Percentiles rank a stretch among this genome's conserved stretches.
Evolutionary conservation across 2,888 invertebrate genomes (phyloP).

Genomic region (Trachelus troglodyta): DNA sequence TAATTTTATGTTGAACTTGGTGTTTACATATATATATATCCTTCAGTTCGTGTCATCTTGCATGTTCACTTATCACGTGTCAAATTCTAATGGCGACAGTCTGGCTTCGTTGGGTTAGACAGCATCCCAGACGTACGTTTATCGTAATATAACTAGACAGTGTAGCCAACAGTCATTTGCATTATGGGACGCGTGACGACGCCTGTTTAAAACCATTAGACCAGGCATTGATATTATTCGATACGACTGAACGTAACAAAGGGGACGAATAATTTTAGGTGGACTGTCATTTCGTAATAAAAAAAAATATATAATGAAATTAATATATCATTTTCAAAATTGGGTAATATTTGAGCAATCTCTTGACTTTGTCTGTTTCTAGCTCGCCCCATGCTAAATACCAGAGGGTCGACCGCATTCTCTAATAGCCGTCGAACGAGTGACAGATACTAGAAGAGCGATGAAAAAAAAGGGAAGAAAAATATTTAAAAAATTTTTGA

Average conservation of each 20-base stretch:
- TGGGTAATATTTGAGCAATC: neutral
- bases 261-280: neutral
- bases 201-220: neutral
- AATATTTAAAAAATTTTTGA: neutral
- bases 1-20: no score
- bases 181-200: neutral
- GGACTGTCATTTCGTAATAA: neutral
- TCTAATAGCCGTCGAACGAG: neutral
- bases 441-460: neutral
- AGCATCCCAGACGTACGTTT: neutral
- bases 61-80: neutral
- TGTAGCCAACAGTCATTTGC: neutral
- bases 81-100: neutral
- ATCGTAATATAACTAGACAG: neutral
- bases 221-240: neutral
- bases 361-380: neutral
- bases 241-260: neutral
- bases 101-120: neutral
- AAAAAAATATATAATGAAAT: neutral
- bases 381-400: neutral
- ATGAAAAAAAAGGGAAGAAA: neutral
- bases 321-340: neutral
- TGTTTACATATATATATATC: neutral
- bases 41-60: neutral
- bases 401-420: neutral